Evolutionary conservation across 2,113 vertebrate genomes (phyloP), one percentile per base, ranked within the genome.

Genomic region (Megalops atlanticus): DNA sequence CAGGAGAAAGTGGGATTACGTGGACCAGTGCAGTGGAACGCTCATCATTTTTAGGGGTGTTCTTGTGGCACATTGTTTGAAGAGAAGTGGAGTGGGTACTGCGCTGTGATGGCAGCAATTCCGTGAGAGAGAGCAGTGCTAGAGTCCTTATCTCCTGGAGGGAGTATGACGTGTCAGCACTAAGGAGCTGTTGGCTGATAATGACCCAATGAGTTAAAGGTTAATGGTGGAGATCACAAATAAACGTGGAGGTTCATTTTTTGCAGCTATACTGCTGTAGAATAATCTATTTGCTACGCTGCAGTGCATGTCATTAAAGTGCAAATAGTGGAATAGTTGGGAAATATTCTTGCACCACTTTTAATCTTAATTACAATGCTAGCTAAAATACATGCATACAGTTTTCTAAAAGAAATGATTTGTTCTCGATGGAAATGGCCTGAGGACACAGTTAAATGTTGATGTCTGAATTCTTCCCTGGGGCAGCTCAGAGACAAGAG

Each of bases 41-140:
- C 8, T 54, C 49, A 21, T 16, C 31, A 64, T 27, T 27, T 64
- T 64, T 64, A 4, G 24, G 16, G n/a, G 24, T 64, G 58, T n/a
- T n/a, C 58, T 64, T n/a, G n/a, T n/a, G n/a, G 58, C 58, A 4
- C 8, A 21, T n/a, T 24, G 2, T 31, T 64, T 64, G 58, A 27
- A 31, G 6, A 10, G 58, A 74, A 47, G 31, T 81, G n/a, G 70
- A 58, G 45, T 78, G 54, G 31, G 75, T 39, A 15, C 38, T 39
- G 49, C 45, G 33, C 79, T 47, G 36, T 80, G 49, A 52, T n/a
- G 49, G 58, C 33, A 27, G 33, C 39, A 49, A 10, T 40, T 10
- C 39, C 24, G 49, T 64, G 76, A 64, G 18, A 58, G 54, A 77
- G 33, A 54, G 16, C 76, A 77, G 76, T 24, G 76, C 76, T 31